Percentiles rank a stretch among this genome's conserved stretches.
Conservation (phyloP, 2,888 invertebrate genomes). For the Lasioglossum oenotherae region DNA sequence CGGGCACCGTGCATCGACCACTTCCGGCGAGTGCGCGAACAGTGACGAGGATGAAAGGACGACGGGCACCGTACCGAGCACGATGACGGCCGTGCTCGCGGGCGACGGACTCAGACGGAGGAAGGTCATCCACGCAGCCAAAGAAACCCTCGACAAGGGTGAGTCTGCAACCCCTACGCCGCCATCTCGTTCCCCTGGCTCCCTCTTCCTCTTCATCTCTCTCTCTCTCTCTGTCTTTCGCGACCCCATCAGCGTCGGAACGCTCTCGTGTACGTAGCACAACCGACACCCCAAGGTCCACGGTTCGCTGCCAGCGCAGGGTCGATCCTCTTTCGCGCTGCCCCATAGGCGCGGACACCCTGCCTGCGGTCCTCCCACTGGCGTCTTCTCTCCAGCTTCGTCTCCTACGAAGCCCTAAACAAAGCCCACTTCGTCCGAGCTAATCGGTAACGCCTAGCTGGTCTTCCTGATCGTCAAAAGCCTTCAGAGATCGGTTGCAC, state of each 20-base stretch:
- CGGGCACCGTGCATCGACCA: constrained; percentile 64
- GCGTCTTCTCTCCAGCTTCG: not conserved
- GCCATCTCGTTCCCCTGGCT: not conserved
- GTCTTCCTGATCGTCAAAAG: not conserved
- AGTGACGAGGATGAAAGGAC: constrained; percentile 71
- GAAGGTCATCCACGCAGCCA: constrained; percentile 86
- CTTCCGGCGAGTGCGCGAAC: constrained; percentile 68
- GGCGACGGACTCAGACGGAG: constrained; percentile 84
- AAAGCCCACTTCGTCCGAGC: not conserved
- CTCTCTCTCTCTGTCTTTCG: not conserved
- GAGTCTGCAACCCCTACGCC: constrained; percentile 65
- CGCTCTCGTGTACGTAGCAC: not conserved
- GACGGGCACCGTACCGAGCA: constrained; percentile 68
- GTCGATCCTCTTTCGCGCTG: not conserved
- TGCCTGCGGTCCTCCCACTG: not conserved
- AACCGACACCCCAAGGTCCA: not conserved
- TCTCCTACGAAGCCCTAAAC: not conserved
- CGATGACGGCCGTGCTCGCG: constrained; percentile 74
- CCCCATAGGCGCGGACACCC: not conserved
- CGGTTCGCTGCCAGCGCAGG: not conserved
- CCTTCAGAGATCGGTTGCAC: not conserved
- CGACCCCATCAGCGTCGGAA: not conserved
- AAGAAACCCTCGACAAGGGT: constrained; percentile 87
- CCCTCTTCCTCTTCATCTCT: not conserved
- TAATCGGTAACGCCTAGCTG: not conserved